Percentiles rank a stretch among this genome's conserved stretches.
These are phyloP conservation scores for Camptogramma bilineatum DNA, from an alignment of 2,888 invertebrate species.

Conservation along the genomic window DNA sequence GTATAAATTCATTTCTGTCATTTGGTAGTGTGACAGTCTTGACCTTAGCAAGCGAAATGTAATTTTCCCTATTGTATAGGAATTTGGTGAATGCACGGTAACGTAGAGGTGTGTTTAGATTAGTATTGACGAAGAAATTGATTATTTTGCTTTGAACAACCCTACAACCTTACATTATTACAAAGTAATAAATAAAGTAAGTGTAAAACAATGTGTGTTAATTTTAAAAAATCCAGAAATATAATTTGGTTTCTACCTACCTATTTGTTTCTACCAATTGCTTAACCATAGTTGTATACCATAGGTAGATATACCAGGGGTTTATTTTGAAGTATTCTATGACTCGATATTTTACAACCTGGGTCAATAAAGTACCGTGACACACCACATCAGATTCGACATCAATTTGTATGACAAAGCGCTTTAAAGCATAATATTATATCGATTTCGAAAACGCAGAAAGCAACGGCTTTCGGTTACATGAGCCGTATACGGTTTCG, in stretches of 20 bases:
- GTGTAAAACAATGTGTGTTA: too few species aligned
- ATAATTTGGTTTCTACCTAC: too few species aligned
- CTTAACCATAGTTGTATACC: too few species aligned
- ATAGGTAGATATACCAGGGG: too few species aligned
- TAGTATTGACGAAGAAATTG: too few species aligned
- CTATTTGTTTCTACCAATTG: too few species aligned
- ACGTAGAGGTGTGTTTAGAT: not conserved
- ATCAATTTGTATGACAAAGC: conserved; percentile 43
- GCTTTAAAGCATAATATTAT: conserved; percentile 28
- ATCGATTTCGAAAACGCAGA: conserved; percentile 35
- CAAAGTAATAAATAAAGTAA: too few species aligned
- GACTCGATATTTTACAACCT: conserved; percentile 8
- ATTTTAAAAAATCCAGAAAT: too few species aligned
- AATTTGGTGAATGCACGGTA: conserved; percentile 7
- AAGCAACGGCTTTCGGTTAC: conserved; percentile 33
- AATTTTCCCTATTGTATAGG: conserved; percentile 17
- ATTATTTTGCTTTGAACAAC: not conserved
- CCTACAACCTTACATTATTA: too few species aligned
- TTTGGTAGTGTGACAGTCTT: conserved; percentile 33
- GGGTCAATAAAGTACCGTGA: conserved; percentile 18
- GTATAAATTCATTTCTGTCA: conserved; percentile 30
- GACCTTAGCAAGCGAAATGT: conserved; percentile 20
- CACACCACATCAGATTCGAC: conserved; percentile 24
- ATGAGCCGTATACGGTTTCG: conserved; percentile 36
- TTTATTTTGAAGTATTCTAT: conserved; percentile 6